A percentile compares a stretch with the other conserved stretches of the same genome.
Evolutionary conservation across 2,888 invertebrate genomes (phyloP).

Genomic region (Tenthredo mesomela): DNA sequence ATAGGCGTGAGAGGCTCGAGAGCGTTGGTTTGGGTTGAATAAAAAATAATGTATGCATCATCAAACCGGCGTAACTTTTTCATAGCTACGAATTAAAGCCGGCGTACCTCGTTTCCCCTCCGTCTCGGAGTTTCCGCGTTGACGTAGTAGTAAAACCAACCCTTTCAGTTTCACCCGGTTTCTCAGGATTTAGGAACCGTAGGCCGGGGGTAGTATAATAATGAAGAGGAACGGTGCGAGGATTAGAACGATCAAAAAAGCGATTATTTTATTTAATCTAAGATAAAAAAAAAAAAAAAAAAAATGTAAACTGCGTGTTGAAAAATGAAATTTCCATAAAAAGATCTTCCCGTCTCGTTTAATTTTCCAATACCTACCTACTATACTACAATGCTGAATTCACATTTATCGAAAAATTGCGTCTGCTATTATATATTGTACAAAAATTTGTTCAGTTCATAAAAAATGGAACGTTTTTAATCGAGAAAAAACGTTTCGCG

Average conservation of each 20-base stretch:
- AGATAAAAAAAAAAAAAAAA: constrained; percentile 15
- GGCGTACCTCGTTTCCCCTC: constrained; percentile 7
- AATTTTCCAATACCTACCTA: not conserved
- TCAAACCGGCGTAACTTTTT: constrained; percentile 25
- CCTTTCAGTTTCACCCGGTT: constrained; percentile 18
- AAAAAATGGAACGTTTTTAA: constrained; percentile 14
- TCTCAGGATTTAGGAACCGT: not conserved
- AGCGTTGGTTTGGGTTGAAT: not conserved
- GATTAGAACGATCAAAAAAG: not conserved
- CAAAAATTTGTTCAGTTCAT: not conserved
- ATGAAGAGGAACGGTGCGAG: not conserved
- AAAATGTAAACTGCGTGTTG: too few relatives aligned
- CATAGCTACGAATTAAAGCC: constrained; percentile 18
- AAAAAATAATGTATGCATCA: constrained; percentile 37
- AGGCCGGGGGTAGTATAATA: not conserved
- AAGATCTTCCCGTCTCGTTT: not conserved
- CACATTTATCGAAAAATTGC: not conserved
- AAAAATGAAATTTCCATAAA: not conserved
- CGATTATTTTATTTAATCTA: not conserved
- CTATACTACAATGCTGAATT: not conserved
- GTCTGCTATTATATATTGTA: not conserved
- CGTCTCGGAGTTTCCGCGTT: constrained; percentile 11
- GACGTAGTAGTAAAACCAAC: constrained; percentile 31
- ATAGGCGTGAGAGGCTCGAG: not conserved
- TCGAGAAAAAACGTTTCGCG: not conserved